Evolutionary conservation across 2,888 invertebrate species (phyloP), one percentile per base, ranked within the genome.

Genomic region (Aspidapion aeneum): DNA sequence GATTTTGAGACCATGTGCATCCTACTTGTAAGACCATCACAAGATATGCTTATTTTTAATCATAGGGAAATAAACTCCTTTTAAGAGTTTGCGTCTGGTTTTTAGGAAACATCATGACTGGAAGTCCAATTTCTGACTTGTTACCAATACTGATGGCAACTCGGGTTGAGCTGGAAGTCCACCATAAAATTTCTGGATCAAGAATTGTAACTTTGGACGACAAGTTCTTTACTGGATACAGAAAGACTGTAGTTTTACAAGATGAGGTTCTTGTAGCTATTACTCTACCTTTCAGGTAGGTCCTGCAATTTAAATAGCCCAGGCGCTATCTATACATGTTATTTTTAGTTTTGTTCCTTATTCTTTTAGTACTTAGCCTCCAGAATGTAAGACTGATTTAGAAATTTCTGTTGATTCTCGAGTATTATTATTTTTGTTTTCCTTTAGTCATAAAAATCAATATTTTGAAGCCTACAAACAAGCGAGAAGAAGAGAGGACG

Each of bases 91-190:
- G n/a, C n/a, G n/a, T n/a, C n/a, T n/a, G n/a, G n/a, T n/a, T n/a
- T n/a, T n/a, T n/a, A n/a, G n/a, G n/a, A 21, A 97, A 98, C 78
- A 91, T 98, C 67, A 90, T 96, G 74, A 73, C 73, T 12, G 79
- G 78, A 3, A 97, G 96, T 80, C 97, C 98, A 0, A 97, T 98
- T 76, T 96, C 97, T 0, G 98, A 98, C 81, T 84, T 98, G 74
- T 95, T 95, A 80, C 97, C 97, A 0, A 88, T 98, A 70, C 85
- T 97, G 65, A 87, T 95, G 84, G 94, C 97, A 0, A 87, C 89
- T 60, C 82, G 84, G 57, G 85, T 87, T 18, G 81, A 83, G 66
- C 76, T 94, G 12, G 86, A 87, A 69, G 80, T 93, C 0, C 80
- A 82, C 35, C 90, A 88, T 71, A 78, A 79, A 55, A 79, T 77